Conservation (phyloP, 2,113 vertebrate genomes). For the Sarotherodon lohbergeri region DNA sequence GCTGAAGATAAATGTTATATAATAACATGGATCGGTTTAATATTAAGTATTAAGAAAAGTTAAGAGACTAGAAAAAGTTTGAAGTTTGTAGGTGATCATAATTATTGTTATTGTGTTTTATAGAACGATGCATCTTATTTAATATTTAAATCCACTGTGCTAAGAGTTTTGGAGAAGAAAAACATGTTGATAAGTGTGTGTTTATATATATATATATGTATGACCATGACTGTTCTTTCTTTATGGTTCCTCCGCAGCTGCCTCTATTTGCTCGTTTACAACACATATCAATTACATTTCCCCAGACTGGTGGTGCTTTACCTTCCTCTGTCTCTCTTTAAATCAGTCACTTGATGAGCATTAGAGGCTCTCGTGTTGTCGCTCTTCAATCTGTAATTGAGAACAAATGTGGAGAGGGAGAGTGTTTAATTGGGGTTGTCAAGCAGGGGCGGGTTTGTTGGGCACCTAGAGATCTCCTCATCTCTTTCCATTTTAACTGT, state of each 20-base stretch:
- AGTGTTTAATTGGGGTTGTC: conserved; percentile 64
- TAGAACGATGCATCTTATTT: neutral
- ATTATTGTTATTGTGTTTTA: neutral
- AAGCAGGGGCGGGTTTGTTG: conserved; percentile 45
- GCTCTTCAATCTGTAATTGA: conserved; percentile 57
- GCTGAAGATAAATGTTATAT: neutral
- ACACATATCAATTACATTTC: neutral
- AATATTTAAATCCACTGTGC: neutral
- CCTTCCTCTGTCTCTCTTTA: conserved; percentile 18
- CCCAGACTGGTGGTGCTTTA: neutral
- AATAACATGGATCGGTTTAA: neutral
- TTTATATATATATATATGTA: neutral
- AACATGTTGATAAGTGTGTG: neutral
- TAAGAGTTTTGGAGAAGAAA: neutral
- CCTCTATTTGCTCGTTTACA: neutral
- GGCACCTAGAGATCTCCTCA: conserved; percentile 51
- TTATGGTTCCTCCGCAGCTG: neutral
- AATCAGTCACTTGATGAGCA: conserved; percentile 38
- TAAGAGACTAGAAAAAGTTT: neutral
- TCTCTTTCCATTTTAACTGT: conserved; percentile 49
- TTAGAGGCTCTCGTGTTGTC: conserved; percentile 39
- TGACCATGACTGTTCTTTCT: neutral
- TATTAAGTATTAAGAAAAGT: neutral
- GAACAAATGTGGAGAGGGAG: conserved; percentile 60
- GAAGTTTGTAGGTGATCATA: neutral